Conservation (phyloP, 1,140 invertebrate species). For the Leptoteleia sp. region DNA sequence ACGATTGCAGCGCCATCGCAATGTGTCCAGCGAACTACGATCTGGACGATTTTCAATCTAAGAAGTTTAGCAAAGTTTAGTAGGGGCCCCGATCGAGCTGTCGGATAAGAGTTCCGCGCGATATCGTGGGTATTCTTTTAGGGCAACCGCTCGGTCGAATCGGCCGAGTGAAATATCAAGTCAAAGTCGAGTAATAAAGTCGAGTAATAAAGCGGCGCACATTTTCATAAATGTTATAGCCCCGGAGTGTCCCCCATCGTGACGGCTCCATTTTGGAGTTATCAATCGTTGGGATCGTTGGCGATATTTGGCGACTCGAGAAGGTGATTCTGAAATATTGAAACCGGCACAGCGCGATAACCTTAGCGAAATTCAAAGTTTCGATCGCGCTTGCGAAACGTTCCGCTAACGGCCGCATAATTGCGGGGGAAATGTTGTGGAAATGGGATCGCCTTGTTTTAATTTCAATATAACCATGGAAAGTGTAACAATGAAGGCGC, state of each 20-base stretch:
- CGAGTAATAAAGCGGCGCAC: conserved; percentile 24
- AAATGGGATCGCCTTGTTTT: no score
- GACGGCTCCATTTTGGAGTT: conserved; percentile 5
- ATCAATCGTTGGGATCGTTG: conserved; percentile 40
- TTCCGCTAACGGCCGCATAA: conserved; percentile 8
- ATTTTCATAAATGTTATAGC: conserved; percentile 39
- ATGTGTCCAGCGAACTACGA: no score
- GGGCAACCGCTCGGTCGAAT: conserved; percentile 12
- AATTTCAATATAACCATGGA: conserved; percentile 9
- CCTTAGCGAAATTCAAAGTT: conserved; percentile 20
- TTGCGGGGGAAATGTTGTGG: conserved; percentile 2
- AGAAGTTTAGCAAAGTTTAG: no score
- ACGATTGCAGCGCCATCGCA: no score
- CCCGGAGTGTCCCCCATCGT: conserved; percentile 3
- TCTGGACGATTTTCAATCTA: no score
- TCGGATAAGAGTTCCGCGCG: conserved; percentile 36
- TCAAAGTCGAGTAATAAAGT: no score
- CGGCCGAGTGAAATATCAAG: conserved; percentile 20
- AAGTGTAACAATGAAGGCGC: no score
- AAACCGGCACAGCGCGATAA: no score
- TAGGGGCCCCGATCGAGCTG: no score
- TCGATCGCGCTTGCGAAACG: conserved; percentile 6
- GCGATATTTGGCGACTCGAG: no score
- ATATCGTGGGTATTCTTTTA: conserved; percentile 38
- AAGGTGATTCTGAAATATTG: no score